Evolutionary conservation across 2,113 vertebrate genomes (phyloP).

Genomic region (Pan paniscus): DNA sequence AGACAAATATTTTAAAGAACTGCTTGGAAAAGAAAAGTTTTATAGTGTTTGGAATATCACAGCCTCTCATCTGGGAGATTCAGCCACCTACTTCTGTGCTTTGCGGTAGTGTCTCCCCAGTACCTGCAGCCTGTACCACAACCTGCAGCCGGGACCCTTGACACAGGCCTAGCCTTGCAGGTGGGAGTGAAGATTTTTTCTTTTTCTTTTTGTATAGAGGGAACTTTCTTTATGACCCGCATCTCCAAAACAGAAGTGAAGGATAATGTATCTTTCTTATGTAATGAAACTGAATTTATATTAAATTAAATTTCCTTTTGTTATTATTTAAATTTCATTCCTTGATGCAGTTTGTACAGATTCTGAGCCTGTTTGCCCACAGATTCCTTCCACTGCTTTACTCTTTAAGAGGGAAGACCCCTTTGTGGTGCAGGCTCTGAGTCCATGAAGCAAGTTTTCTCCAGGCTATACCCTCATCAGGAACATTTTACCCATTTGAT

Average conservation of each 20-base stretch:
- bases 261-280: background rate
- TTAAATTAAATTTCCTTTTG: background rate
- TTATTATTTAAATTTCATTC: background rate
- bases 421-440: background rate
- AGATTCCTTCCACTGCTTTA: background rate
- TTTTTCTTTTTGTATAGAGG: background rate
- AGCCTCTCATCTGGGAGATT: background rate
- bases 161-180: background rate
- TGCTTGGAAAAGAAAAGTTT: background rate
- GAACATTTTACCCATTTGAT: background rate
- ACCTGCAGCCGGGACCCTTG: background rate
- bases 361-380: background rate
- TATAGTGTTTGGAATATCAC: background rate
- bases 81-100: background rate
- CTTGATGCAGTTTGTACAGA: background rate
- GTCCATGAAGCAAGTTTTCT: background rate
- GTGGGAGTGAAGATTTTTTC: background rate
- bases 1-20: background rate
- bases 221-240: background rate
- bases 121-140: background rate
- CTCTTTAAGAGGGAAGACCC: background rate
- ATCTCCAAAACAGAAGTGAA: background rate
- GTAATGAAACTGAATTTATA: background rate
- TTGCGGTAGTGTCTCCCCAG: accelerated
- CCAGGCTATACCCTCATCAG: background rate